Conservation (phyloP, 2,888 invertebrate species). For the Machimus atricapillus region DNA sequence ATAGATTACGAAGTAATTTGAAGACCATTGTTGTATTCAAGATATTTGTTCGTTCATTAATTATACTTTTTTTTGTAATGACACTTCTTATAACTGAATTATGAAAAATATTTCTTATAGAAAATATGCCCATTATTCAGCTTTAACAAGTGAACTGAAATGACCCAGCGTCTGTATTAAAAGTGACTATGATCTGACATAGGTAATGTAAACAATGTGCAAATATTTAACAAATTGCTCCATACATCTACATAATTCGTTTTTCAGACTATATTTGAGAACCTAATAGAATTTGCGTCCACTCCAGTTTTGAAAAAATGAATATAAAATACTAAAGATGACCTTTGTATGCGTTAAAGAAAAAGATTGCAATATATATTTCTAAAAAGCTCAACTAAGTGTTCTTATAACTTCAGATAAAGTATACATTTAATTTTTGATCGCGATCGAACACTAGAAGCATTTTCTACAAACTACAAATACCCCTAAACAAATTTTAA, state of each 20-base stretch:
- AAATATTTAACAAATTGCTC: not conserved
- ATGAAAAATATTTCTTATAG: not conserved
- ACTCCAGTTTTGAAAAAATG: not conserved
- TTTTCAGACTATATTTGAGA: not conserved
- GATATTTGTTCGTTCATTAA: no score
- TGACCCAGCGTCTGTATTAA: not conserved
- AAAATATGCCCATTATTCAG: not conserved
- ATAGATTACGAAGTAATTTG: no score
- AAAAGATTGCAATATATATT: not conserved
- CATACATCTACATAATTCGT: not conserved
- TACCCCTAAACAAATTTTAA: not conserved
- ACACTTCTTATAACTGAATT: not conserved
- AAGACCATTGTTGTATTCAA: no score
- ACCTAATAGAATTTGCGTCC: not conserved
- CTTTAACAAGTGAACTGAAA: not conserved
- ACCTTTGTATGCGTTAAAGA: not conserved
- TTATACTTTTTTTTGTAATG: not conserved
- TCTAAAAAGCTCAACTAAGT: not conserved
- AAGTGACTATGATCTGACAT: not conserved
- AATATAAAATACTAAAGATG: not conserved
- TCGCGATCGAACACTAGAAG: not conserved
- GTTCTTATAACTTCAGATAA: not conserved
- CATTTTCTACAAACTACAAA: not conserved
- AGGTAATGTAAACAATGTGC: not conserved
- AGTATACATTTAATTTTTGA: not conserved